Evolutionary conservation across 2,797 vertebrate genomes (phyloP).

Genomic region (Gambusia yucatana): DNA sequence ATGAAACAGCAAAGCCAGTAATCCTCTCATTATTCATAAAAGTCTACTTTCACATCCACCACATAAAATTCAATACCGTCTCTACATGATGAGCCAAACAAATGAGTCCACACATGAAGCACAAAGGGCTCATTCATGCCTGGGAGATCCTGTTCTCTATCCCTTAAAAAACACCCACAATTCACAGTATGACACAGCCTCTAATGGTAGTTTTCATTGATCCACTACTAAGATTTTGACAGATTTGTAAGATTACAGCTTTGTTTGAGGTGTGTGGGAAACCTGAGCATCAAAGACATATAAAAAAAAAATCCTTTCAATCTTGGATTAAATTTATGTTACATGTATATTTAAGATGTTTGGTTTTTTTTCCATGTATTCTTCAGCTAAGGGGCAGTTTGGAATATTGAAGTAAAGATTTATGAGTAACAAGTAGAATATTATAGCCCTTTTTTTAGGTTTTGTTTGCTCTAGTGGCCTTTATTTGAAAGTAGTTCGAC

Average conservation of each 20-base stretch:
- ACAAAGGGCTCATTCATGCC: conserved; percentile 69
- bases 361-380: conserved; percentile 47
- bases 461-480: too few species aligned
- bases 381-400: neutral
- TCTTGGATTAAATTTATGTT: conserved; percentile 58
- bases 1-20: conserved; percentile 60
- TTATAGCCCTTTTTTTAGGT: neutral
- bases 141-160: conserved; percentile 54
- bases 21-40: conserved; percentile 63
- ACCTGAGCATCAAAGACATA: conserved; percentile 49
- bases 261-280: conserved; percentile 65
- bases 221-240: conserved; percentile 32
- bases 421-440: neutral
- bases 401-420: neutral
- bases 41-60: conserved; percentile 56
- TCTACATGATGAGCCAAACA: conserved; percentile 64
- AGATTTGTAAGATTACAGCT: conserved; percentile 46
- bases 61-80: conserved; percentile 60
- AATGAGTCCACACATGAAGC: conserved; percentile 63
- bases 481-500: too few species aligned
- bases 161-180: conserved; percentile 67
- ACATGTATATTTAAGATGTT: conserved; percentile 53
- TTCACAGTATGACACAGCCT: conserved; percentile 58
- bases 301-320: conserved; percentile 54
- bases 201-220: conserved; percentile 58